Evolutionary conservation across 2,113 vertebrate genomes (phyloP).

Genomic region (Hiodon tergisus): DNA sequence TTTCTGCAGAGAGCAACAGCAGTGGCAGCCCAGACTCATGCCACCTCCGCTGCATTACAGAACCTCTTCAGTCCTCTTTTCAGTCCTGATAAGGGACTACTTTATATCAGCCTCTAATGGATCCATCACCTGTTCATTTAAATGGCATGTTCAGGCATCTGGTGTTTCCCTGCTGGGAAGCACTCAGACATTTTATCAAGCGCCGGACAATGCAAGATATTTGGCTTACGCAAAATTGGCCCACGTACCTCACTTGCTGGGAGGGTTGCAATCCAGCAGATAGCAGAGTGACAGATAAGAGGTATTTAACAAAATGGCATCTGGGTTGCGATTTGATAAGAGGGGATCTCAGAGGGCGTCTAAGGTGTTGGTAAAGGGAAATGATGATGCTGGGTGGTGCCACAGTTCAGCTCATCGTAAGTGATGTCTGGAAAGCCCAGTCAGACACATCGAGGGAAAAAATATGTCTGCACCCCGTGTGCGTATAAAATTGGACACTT

Average conservation of each 20-base stretch:
- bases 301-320: constrained; percentile 8
- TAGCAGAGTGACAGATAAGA: constrained; percentile 3
- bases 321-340: constrained; percentile 38
- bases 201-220: constrained; percentile 15
- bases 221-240: constrained; percentile 34
- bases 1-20: constrained; percentile 45
- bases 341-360: constrained; percentile 30
- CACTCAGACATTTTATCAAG: constrained; percentile 48
- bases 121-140: constrained; percentile 50
- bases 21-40: background rate
- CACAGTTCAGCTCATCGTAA: constrained; percentile 12
- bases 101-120: constrained; percentile 42
- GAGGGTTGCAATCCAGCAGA: constrained; percentile 17
- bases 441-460: constrained; percentile 31
- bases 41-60: background rate
- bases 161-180: constrained; percentile 40
- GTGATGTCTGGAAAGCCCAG: constrained; percentile 3
- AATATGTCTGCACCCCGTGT: constrained; percentile 5
- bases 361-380: constrained; percentile 29
- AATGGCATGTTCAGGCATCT: constrained; percentile 45
- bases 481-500: no score
- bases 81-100: constrained; percentile 38
- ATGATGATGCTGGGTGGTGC: constrained; percentile 26
- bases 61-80: constrained; percentile 3
- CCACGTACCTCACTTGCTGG: constrained; percentile 22